These are phyloP conservation scores for Galerucella pusilla DNA, from an alignment of 2,888 invertebrate genomes.

Conservation along the genomic window DNA sequence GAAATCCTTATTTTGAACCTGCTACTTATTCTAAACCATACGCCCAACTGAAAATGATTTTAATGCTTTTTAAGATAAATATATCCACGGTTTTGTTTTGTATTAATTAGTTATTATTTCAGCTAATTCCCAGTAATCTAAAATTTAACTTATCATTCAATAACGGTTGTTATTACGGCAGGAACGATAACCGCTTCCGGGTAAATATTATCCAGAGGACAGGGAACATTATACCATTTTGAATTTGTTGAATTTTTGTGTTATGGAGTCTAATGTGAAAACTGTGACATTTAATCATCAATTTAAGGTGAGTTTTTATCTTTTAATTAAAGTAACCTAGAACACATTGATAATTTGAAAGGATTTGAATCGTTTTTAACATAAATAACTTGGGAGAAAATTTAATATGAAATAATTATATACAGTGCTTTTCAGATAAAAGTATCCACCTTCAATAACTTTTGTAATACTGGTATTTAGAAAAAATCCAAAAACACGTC, in stretches of 20 bases:
- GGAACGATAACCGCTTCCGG: conserved; percentile 23
- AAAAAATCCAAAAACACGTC: too few relatives aligned
- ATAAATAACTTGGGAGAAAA: too few relatives aligned
- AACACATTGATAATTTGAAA: too few relatives aligned
- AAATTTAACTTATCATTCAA: conserved; percentile 17
- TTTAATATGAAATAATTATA: too few relatives aligned
- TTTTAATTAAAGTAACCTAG: not conserved
- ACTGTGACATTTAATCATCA: conserved; percentile 7
- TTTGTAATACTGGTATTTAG: too few relatives aligned
- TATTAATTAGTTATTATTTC: conserved; percentile 7
- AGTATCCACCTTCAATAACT: too few relatives aligned
- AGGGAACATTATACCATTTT: not conserved
- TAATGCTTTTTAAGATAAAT: not conserved
- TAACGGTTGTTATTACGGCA: conserved; percentile 13
- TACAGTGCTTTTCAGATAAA: too few relatives aligned
- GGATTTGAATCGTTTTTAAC: too few relatives aligned
- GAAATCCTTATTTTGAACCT: too few relatives aligned
- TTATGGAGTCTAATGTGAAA: conserved; percentile 15
- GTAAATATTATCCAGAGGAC: conserved; percentile 29
- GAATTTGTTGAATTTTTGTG: not conserved
- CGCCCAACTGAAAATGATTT: too few relatives aligned
- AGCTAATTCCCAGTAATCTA: conserved; percentile 6
- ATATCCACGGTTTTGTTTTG: not conserved
- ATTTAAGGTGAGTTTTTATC: not conserved
- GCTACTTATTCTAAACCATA: too few relatives aligned